Evolutionary conservation across 2,888 invertebrate species (phyloP).

Genomic region (Ashinkailepas kermadecensis): DNA sequence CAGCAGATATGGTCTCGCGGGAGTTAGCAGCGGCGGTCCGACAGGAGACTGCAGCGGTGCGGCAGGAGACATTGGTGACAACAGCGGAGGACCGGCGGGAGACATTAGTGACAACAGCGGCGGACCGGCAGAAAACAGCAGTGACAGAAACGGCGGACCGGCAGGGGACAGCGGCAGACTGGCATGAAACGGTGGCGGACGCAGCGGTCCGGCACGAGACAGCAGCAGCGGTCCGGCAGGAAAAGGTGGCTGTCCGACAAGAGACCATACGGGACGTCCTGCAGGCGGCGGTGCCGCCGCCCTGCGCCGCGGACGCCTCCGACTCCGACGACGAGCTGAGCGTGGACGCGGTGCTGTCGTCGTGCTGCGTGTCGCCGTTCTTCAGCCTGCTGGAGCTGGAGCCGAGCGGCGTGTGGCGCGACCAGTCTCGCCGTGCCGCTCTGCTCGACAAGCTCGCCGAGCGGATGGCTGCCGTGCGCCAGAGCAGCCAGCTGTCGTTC

Average conservation of each 20-base stretch:
- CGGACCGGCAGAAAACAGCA: neutral
- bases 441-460: neutral
- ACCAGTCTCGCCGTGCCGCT: neutral
- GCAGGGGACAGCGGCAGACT: neutral
- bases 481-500: neutral
- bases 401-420: neutral
- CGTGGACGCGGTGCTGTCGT: neutral
- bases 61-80: too few species aligned
- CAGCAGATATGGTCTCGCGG: too few species aligned
- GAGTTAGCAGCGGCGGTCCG: too few species aligned
- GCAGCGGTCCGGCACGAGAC: neutral
- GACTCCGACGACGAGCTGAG: neutral
- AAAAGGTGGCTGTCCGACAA: too few species aligned
- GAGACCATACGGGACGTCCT: too few species aligned
- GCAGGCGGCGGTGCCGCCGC: neutral
- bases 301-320: neutral
- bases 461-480: neutral
- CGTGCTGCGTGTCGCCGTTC: neutral
- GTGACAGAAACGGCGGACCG: neutral
- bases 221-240: neutral
- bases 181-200: neutral
- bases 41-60: too few species aligned
- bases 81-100: too few species aligned
- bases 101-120: too few species aligned
- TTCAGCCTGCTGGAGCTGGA: neutral